These are phyloP conservation scores for Polyommatus icarus DNA, from an alignment of 2,888 invertebrate genomes.

Conservation along the genomic window DNA sequence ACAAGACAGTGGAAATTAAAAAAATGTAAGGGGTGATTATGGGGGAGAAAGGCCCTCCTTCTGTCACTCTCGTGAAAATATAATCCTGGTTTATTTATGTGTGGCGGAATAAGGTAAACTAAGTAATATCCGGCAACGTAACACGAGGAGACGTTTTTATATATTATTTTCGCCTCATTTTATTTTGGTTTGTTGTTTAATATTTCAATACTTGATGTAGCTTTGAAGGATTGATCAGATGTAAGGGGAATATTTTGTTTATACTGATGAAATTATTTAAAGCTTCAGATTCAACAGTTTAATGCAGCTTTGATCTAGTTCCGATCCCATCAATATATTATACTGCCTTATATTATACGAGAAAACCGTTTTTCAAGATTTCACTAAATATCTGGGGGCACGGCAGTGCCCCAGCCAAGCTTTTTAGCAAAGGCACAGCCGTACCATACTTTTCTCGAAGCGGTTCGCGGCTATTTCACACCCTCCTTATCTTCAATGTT, in stretches of 20 bases:
- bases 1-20: conserved; percentile 18
- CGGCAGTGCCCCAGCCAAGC: too few species aligned
- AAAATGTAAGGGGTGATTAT: conserved; percentile 10
- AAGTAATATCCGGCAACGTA: conserved; percentile 13
- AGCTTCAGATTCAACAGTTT: too few species aligned
- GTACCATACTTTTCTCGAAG: too few species aligned
- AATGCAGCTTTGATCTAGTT: too few species aligned
- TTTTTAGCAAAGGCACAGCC: too few species aligned
- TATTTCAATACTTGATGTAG: background rate
- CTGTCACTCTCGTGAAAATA: conserved; percentile 28
- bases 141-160: background rate
- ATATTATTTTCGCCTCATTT: conserved; percentile 21
- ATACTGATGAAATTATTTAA: background rate
- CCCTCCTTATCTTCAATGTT: too few species aligned
- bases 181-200: background rate
- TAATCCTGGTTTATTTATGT: conserved; percentile 25
- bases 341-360: too few species aligned
- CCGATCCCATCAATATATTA: too few species aligned
- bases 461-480: too few species aligned
- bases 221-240: background rate
- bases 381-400: too few species aligned
- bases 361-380: too few species aligned
- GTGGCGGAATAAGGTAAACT: conserved; percentile 22
- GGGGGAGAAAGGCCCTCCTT: conserved; percentile 8
- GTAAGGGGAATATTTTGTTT: background rate